These are phyloP conservation scores for Harpagoxenus sublaevis DNA, from an alignment of 2,888 invertebrate genomes.

Conservation along the genomic window DNA sequence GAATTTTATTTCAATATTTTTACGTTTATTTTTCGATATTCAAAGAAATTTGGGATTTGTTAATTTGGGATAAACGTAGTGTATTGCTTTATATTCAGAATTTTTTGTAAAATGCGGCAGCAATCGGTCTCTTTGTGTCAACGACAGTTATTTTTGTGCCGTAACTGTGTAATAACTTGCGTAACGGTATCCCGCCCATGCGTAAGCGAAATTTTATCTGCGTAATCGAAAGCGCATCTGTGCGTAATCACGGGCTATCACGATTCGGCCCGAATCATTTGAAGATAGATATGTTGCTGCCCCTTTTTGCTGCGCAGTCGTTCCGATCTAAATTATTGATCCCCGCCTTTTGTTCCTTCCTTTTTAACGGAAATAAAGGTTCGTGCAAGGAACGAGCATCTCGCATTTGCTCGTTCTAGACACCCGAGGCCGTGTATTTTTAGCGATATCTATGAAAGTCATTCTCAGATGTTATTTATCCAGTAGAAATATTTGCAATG, in stretches of 20 bases:
- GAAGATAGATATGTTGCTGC: not conserved
- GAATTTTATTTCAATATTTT: not conserved
- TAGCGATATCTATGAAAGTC: not conserved
- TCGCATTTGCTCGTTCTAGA: not conserved
- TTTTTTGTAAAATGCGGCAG: not conserved
- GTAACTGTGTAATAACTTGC: not conserved
- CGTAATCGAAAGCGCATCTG: not conserved
- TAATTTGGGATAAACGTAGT: not conserved
- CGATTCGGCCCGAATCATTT: not conserved
- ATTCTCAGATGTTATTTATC: not conserved
- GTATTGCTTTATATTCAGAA: not conserved
- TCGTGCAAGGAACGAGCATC: not conserved
- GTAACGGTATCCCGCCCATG: not conserved
- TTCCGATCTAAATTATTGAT: slow-evolving; percentile 5
- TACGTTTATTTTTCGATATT: not conserved
- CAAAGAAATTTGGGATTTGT: not conserved
- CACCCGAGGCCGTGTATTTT: not conserved
- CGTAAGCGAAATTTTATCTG: slow-evolving; percentile 7
- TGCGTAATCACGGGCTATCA: not conserved
- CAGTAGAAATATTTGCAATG: too few species aligned
- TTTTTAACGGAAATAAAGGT: not conserved
- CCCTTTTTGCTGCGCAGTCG: not conserved
- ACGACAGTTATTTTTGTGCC: not conserved
- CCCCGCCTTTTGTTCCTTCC: not conserved
- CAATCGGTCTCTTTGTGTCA: not conserved